Base-by-base conservation (phyloP, 2,797 vertebrate genomes). In the Mergus octosetaceus region DNA sequence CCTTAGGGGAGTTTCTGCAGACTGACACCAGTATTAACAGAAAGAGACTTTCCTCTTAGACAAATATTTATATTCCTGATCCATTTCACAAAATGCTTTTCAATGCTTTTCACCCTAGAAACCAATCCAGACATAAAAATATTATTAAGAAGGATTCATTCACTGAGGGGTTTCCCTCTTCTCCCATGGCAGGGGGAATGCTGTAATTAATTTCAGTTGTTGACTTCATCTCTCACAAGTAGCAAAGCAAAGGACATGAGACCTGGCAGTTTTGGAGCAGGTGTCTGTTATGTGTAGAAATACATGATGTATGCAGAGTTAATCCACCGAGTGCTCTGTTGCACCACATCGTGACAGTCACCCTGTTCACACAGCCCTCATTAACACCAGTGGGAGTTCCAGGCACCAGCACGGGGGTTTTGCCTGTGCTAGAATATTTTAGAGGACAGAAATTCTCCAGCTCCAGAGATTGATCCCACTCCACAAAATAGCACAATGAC, bases 241-340 rank as follows among this genome's bases (percentile, higher is more conserved):
- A 66, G 57, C 77, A 78, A 75, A 94, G 84, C 65, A 72, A 89
- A 87, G 87, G 62, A 95, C 75, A 86, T 87, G 83, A 95, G 86
- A 93, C 57, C 47, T 85, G 61, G 88, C 47, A 83, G 4, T 94
- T 93, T 66, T 56, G 81, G 75, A 93, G 78, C 78, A 95, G 89
- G 94, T 94, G 84, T 94, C 88, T 96, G 28, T 90, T 93, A 85
- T 14, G 54, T 90, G 86, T 89, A 69, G 86, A 95, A 95, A 74
- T 85, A 61, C 0, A 0, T 83, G 85, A 89, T 86, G 69, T 87
- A 87, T 85, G 91, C 88, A 87, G 84, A 95, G 88, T 39, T 62
- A 89, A 92, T 69, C 49, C 58, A 28, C 54, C 49, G 39, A 85
- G 74, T 43, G 70, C 77, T 94, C 61, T 85, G 69, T 71, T 58